Evolutionary conservation across 2,888 invertebrate genomes (phyloP).

Genomic region (Drosophila meridionalis): DNA sequence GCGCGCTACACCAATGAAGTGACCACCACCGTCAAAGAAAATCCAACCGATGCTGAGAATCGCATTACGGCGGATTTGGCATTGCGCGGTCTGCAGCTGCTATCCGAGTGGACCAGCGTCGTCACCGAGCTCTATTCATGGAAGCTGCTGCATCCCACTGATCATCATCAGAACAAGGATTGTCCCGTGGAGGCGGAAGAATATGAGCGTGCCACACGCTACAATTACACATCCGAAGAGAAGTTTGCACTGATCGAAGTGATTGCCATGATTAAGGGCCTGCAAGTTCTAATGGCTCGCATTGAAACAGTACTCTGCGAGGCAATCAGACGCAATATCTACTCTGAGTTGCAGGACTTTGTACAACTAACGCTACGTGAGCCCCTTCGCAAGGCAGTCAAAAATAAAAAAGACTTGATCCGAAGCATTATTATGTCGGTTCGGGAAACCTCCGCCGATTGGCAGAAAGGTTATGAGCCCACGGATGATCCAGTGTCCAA

Average conservation of each 20-base stretch:
- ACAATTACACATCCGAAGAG: constrained; percentile 98
- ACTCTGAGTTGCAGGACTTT: constrained; percentile 98
- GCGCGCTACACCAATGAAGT: constrained; percentile 95
- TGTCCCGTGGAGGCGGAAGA: constrained; percentile 99
- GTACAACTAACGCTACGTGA: constrained; percentile 95
- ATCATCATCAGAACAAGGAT: constrained; percentile 96
- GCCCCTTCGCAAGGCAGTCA: constrained; percentile 97
- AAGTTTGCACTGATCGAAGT: constrained; percentile 99
- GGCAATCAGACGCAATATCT: constrained; percentile 95
- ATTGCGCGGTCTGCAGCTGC: constrained; percentile 94
- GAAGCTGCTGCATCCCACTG: constrained; percentile 99
- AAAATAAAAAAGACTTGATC: constrained; percentile 98
- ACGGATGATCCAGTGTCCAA: constrained; percentile 95
- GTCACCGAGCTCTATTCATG: constrained; percentile 98
- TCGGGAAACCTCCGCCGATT: constrained; percentile 98
- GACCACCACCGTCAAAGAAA: constrained; percentile 95
- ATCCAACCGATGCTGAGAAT: constrained; percentile 96
- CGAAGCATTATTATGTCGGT: constrained; percentile 98
- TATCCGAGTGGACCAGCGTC: constrained; percentile 98
- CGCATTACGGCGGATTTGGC: constrained; percentile 95
- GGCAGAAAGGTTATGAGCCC: constrained; percentile 96
- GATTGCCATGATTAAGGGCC: constrained; percentile 99
- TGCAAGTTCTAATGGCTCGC: constrained; percentile 97
- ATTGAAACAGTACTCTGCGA: constrained; percentile 99
- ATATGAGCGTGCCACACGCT: constrained; percentile 98